Conservation (phyloP, 2,888 invertebrate species). For the Eupithecia vulgata region DNA sequence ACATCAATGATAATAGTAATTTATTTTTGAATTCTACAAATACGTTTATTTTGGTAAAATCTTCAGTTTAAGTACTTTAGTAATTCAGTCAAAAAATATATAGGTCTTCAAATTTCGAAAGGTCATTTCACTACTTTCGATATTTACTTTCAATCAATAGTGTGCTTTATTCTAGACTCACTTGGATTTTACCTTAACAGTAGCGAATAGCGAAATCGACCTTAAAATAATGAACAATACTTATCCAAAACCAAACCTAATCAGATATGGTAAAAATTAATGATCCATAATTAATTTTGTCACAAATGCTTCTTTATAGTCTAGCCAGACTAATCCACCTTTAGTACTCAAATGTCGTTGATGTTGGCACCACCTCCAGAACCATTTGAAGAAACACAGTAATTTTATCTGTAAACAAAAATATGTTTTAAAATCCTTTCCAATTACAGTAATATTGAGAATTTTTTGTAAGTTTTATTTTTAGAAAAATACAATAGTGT, state of each 20-base stretch:
- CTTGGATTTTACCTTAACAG: slow-evolving; percentile 37
- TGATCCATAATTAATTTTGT: slow-evolving; percentile 51
- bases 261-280: slow-evolving; percentile 54
- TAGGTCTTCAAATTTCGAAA: slow-evolving; percentile 38
- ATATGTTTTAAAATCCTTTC: background rate
- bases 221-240: slow-evolving; percentile 50
- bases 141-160: slow-evolving; percentile 15
- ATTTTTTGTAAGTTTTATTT: background rate
- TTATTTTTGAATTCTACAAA: slow-evolving; percentile 51
- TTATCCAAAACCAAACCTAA: slow-evolving; percentile 51
- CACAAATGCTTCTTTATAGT: slow-evolving; percentile 74
- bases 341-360: slow-evolving; percentile 87
- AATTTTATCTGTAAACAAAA: slow-evolving; percentile 88
- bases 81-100: slow-evolving; percentile 46
- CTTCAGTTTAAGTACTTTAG: slow-evolving; percentile 49
- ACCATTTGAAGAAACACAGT: slow-evolving; percentile 95
- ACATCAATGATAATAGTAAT: slow-evolving; percentile 38
- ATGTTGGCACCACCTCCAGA: slow-evolving; percentile 95
- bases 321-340: slow-evolving; percentile 66
- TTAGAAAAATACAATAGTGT: background rate
- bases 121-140: slow-evolving; percentile 36
- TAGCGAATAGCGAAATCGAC: slow-evolving; percentile 47
- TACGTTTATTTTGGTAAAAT: slow-evolving; percentile 51
- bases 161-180: slow-evolving; percentile 29
- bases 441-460: background rate